These are phyloP conservation scores for Fundulus diaphanus DNA, from an alignment of 2,797 vertebrate species.

Conservation along the genomic window DNA sequence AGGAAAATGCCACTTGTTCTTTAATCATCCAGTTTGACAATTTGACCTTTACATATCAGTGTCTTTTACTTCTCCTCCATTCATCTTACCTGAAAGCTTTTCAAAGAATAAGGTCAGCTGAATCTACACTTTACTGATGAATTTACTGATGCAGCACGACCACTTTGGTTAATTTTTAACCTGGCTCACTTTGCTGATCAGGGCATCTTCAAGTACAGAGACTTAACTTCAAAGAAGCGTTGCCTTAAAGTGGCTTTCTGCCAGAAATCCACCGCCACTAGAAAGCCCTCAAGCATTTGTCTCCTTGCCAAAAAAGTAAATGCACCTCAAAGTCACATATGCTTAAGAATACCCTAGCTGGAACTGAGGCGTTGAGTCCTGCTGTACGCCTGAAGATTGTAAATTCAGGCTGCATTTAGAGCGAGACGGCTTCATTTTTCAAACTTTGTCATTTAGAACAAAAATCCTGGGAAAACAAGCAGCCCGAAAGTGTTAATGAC, in stretches of 20 bases:
- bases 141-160: slow-evolving; percentile 12
- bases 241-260: neutral
- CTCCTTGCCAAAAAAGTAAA: neutral
- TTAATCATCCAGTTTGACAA: slow-evolving; percentile 10
- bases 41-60: neutral
- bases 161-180: slow-evolving; percentile 6
- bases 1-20: neutral
- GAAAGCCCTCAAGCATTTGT: neutral
- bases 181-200: neutral
- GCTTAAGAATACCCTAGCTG: neutral
- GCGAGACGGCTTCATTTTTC: no score
- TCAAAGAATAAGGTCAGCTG: slow-evolving; percentile 3
- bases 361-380: neutral
- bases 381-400: neutral
- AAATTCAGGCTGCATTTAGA: neutral
- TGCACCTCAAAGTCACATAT: neutral
- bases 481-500: no score
- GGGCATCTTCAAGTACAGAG: neutral
- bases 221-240: neutral
- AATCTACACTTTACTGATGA: slow-evolving; percentile 8
- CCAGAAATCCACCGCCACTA: neutral
- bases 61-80: neutral
- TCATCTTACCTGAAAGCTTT: slow-evolving; percentile 4
- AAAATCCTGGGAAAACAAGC: no score
- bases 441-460: no score